Percentiles rank a stretch among this genome's conserved stretches.
phyloP scores from a whole-genome alignment of 2,797 vertebrate genomes.

The Myiothlypis coronata region DNA sequence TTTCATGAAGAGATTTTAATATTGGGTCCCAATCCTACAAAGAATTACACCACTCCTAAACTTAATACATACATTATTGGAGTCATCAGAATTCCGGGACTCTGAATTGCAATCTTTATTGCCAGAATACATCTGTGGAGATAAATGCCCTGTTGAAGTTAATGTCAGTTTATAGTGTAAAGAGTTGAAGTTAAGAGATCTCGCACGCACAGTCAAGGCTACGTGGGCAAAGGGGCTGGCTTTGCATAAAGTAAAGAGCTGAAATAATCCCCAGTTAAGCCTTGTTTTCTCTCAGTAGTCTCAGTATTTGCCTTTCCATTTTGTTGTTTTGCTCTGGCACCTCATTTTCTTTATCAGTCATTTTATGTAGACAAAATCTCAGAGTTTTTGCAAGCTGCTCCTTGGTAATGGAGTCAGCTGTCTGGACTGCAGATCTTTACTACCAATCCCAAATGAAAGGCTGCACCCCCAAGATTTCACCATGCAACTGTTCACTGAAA shows the following conservation, averaged over 20 bases:
- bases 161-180: background rate
- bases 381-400: background rate
- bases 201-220: background rate
- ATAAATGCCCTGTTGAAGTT: background rate
- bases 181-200: background rate
- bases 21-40: background rate
- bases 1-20: conserved; percentile 22
- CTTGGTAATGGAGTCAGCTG: background rate
- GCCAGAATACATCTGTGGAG: background rate
- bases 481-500: background rate
- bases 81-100: background rate
- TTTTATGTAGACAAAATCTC: background rate
- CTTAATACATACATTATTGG: background rate
- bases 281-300: background rate
- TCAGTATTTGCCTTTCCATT: background rate
- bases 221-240: background rate
- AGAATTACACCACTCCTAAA: conserved; percentile 24
- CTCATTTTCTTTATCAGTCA: background rate
- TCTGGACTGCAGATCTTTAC: background rate
- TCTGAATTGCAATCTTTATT: background rate
- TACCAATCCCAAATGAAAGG: background rate
- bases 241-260: background rate
- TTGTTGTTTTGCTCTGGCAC: background rate
- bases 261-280: background rate
- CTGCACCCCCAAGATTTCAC: background rate